Evolutionary conservation across 2,797 vertebrate genomes (phyloP).

Genomic region (Prunella strophiata): DNA sequence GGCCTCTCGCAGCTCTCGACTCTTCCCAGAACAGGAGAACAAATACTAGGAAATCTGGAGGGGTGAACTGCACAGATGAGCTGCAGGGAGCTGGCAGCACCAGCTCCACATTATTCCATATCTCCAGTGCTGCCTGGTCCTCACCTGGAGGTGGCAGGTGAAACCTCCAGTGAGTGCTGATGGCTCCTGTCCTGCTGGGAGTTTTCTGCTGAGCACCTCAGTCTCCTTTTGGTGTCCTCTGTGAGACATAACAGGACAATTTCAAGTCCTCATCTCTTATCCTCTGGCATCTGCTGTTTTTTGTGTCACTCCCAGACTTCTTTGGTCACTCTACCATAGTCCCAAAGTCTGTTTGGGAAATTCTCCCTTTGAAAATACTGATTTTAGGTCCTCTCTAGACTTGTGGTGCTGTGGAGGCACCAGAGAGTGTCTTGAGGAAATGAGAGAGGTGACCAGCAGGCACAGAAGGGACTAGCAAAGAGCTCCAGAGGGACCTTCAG

Average conservation of each 20-base stretch:
- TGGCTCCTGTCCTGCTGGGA: background rate
- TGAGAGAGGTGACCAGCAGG: background rate
- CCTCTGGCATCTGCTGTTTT: background rate
- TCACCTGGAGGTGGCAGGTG: background rate
- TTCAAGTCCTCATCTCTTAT: background rate
- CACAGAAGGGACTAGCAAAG: background rate
- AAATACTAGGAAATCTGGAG: constrained; percentile 49
- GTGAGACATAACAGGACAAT: fast-evolving
- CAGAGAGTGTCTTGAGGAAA: background rate
- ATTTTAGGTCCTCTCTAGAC: background rate
- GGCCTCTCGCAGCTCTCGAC: constrained; percentile 45
- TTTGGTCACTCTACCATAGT: background rate
- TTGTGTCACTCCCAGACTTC: background rate
- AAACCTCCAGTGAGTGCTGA: background rate
- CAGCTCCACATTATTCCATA: background rate
- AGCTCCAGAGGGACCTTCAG: background rate
- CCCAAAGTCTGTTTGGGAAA: background rate
- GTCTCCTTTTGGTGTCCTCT: background rate
- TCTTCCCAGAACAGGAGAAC: constrained; percentile 51
- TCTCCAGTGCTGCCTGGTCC: background rate
- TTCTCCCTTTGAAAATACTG: background rate
- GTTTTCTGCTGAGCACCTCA: background rate
- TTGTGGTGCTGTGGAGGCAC: background rate
- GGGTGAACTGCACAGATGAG: background rate
- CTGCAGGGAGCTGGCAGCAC: constrained; percentile 2